phyloP scores from a whole-genome alignment of 92 coral and sea anemone genomes.

The Palythoa grandiflora region DNA sequence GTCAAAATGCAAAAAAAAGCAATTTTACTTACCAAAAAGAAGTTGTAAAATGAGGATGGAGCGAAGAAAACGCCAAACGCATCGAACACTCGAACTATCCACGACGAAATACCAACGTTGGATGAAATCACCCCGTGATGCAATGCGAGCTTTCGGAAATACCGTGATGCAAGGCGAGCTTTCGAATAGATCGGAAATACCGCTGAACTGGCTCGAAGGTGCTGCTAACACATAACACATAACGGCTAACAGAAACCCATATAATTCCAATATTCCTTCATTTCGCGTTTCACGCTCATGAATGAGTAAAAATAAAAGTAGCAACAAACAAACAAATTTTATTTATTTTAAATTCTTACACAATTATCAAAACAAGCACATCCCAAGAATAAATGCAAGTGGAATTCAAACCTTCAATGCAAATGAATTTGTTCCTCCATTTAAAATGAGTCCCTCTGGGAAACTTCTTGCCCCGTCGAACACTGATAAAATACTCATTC shows the following conservation, averaged over 20 bases:
- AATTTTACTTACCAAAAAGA: conserved; percentile 30
- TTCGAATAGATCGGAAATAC: neutral
- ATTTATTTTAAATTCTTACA: no score
- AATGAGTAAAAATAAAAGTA: no score
- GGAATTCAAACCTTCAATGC: conserved; percentile 73
- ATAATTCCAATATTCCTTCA: no score
- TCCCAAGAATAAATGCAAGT: neutral
- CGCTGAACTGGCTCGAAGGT: no score
- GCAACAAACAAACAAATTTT: no score
- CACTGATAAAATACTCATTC: conserved; percentile 73
- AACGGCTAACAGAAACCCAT: no score
- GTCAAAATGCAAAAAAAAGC: conserved; percentile 23
- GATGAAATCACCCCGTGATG: conserved; percentile 21
- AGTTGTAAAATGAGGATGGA: conserved; percentile 27
- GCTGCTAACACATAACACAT: no score
- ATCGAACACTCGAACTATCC: conserved; percentile 26
- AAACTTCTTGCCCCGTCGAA: conserved; percentile 75
- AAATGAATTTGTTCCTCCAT: conserved; percentile 70
- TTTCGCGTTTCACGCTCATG: no score
- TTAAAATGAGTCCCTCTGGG: conserved; percentile 46
- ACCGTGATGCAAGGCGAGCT: conserved; percentile 16
- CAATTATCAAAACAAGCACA: neutral
- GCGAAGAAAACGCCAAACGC: conserved; percentile 15
- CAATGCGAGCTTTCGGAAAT: conserved; percentile 29
- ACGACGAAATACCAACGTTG: conserved; percentile 29